phyloP scores from a whole-genome alignment of 2,888 invertebrate species.

The Acanthosepion lycidas region DNA sequence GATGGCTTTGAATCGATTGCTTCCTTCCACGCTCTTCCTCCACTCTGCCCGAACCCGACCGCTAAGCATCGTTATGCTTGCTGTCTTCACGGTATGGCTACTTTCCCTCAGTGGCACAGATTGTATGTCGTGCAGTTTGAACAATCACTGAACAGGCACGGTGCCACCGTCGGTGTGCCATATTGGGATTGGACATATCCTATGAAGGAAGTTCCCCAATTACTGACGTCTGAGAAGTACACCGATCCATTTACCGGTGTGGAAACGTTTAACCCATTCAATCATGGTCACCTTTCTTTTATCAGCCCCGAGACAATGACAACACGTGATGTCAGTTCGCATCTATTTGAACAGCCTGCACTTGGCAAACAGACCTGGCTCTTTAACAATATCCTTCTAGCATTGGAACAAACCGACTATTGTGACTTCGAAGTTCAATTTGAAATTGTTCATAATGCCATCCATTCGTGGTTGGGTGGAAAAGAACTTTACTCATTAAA shows the following conservation, averaged over 20 bases:
- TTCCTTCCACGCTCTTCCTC: conserved; percentile 56
- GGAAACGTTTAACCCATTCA: conserved; percentile 53
- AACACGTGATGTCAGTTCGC: conserved; percentile 51
- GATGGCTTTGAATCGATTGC: conserved; percentile 57
- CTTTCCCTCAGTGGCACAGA: conserved; percentile 58
- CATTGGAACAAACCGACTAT: conserved; percentile 52
- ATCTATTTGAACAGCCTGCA: conserved; percentile 46
- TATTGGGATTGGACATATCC: conserved; percentile 56
- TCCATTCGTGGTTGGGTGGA: conserved; percentile 52
- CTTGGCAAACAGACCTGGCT: conserved; percentile 53
- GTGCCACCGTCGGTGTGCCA: conserved; percentile 54
- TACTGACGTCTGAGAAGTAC: conserved; percentile 50
- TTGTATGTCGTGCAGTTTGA: conserved; percentile 57
- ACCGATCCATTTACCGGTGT: conserved; percentile 50
- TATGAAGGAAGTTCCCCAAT: conserved; percentile 50
- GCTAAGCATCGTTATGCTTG: conserved; percentile 54
- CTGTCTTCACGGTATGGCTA: conserved; percentile 58
- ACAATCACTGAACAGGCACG: conserved; percentile 55
- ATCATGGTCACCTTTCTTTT: conserved; percentile 54
- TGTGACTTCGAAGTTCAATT: conserved; percentile 53
- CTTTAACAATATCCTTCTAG: conserved; percentile 53
- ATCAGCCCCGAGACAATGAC: conserved; percentile 49
- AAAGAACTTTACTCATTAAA: conserved; percentile 49
- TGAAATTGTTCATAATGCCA: conserved; percentile 55
- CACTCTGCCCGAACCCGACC: conserved; percentile 55